These are phyloP conservation scores for Anolis apletophallus DNA, from an alignment of 2,797 vertebrate genomes.

Conservation along the genomic window DNA sequence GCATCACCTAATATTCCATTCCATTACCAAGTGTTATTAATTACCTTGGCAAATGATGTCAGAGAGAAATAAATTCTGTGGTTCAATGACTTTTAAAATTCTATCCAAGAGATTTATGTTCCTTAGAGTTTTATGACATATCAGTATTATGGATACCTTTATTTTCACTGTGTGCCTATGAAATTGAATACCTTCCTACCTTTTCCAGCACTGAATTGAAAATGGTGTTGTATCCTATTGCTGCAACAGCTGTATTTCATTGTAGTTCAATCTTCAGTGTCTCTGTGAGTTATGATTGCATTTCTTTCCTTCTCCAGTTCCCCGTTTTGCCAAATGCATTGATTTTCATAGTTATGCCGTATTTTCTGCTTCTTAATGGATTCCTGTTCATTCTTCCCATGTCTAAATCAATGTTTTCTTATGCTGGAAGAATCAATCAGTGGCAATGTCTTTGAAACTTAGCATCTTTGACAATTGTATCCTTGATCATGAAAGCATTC, in stretches of 20 bases:
- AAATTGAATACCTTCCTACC: conserved; percentile 47
- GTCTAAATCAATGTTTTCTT: conserved; percentile 65
- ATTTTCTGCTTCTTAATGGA: conserved; percentile 64
- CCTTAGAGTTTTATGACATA: conserved; percentile 29
- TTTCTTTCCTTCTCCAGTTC: conserved; percentile 45
- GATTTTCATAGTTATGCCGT: conserved; percentile 66
- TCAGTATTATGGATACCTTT: conserved; percentile 58
- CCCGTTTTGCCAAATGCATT: conserved; percentile 54
- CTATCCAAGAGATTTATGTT: background rate
- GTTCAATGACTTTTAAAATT: background rate
- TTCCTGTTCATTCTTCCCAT: conserved; percentile 46
- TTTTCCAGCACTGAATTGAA: conserved; percentile 24
- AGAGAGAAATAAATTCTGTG: background rate
- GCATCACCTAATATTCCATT: background rate
- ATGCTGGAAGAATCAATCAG: conserved; percentile 54
- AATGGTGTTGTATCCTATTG: conserved; percentile 46
- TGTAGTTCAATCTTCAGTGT: conserved; percentile 41
- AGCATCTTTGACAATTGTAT: conserved; percentile 49
- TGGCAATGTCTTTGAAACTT: conserved; percentile 56
- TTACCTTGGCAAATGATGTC: background rate
- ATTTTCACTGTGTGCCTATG: conserved; percentile 36
- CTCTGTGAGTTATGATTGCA: conserved; percentile 46
- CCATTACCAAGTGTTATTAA: background rate
- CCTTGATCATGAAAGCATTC: conserved; percentile 38
- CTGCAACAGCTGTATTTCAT: conserved; percentile 38